Percentiles rank a stretch among this genome's conserved stretches.
phyloP scores from a whole-genome alignment of 2,888 invertebrate species.

The Hipparchia semele region DNA sequence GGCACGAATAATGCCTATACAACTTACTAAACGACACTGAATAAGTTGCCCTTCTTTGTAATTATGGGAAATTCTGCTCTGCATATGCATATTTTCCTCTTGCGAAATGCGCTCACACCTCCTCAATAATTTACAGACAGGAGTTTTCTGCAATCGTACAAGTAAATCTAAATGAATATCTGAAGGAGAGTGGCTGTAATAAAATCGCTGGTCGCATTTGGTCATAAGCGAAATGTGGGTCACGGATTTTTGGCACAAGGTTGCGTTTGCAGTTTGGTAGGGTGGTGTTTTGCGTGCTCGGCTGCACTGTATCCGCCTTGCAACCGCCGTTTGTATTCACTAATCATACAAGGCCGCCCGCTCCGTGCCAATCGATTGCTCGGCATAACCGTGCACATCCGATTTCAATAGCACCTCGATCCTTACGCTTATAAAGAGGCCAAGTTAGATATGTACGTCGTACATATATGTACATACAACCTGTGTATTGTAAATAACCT shows the following conservation, averaged over 20 bases:
- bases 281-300: conserved; percentile 58
- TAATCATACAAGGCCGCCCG: conserved; percentile 69
- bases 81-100: conserved; percentile 19
- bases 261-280: conserved; percentile 62
- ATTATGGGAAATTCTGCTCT: conserved; percentile 10
- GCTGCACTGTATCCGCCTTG: conserved; percentile 73
- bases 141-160: conserved; percentile 36
- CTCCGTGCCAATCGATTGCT: conserved; percentile 67
- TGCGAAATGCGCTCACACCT: conserved; percentile 26
- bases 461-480: not conserved
- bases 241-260: conserved; percentile 80
- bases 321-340: conserved; percentile 64
- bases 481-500: not conserved
- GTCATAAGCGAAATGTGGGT: conserved; percentile 73
- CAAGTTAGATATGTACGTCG: not conserved
- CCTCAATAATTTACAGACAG: conserved; percentile 22
- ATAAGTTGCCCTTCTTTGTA: not conserved
- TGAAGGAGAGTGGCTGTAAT: conserved; percentile 53
- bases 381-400: conserved; percentile 67
- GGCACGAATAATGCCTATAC: conserved; percentile 22
- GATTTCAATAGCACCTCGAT: conserved; percentile 47
- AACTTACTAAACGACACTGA: conserved; percentile 7
- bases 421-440: conserved; percentile 20
- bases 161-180: conserved; percentile 33
- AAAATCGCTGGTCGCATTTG: conserved; percentile 75